Percentiles rank a stretch among this genome's conserved stretches.
Evolutionary conservation across 2,797 vertebrate genomes (phyloP).

Genomic region (Crax fasciolata): DNA sequence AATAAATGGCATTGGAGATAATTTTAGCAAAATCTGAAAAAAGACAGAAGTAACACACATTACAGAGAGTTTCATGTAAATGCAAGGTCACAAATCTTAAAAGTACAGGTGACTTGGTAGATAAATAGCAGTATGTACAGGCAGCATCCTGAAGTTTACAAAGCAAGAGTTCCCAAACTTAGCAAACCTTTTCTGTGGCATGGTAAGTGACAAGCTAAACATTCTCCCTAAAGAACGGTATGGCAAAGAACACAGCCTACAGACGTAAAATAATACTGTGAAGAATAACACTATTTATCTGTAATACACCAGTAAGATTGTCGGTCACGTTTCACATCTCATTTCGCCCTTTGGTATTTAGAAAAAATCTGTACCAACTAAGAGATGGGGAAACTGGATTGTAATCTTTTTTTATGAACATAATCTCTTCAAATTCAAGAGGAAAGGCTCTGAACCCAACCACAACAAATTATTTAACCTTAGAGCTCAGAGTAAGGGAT

Average conservation of each 20-base stretch:
- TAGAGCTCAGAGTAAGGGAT: neutral
- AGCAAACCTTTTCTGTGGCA: neutral
- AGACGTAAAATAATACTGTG: neutral
- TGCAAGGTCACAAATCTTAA: neutral
- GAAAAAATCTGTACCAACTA: neutral
- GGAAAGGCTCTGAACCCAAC: neutral
- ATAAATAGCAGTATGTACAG: fast-evolving
- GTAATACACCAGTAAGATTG: fast-evolving
- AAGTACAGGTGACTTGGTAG: fast-evolving
- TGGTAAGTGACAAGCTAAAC: neutral
- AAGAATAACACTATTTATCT: neutral
- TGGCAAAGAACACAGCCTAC: neutral
- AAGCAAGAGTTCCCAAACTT: neutral
- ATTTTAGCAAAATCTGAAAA: neutral
- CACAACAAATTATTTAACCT: neutral
- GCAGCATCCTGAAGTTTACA: neutral
- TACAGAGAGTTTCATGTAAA: fast-evolving
- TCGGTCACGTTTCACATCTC: neutral
- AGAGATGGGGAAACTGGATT: fast-evolving
- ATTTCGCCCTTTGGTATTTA: neutral
- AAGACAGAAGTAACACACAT: fast-evolving
- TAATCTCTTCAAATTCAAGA: neutral
- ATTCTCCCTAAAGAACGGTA: fast-evolving
- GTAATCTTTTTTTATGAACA: neutral
- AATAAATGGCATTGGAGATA: fast-evolving